Conservation (phyloP, 2,797 vertebrate genomes). For the Microcaecilia unicolor region DNA sequence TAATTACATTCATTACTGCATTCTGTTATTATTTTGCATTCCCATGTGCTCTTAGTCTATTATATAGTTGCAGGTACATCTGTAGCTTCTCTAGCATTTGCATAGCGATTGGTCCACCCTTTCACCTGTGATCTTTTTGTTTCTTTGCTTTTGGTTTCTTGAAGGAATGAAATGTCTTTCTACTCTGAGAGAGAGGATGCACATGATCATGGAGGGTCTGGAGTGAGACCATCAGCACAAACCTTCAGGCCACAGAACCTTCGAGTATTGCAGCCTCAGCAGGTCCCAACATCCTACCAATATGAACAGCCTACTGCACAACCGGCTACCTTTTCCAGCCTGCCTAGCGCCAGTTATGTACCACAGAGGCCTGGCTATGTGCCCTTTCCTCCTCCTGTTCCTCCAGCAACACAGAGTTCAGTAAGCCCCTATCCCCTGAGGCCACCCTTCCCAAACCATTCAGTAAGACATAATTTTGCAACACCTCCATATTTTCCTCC, state of each 20-base stretch:
- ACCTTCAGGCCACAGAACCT: slow-evolving; percentile 68
- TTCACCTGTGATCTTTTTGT: too few species aligned
- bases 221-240: slow-evolving; percentile 61
- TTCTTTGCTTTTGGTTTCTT: background rate
- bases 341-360: slow-evolving; percentile 61
- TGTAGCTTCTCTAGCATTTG: too few species aligned
- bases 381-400: slow-evolving; percentile 71
- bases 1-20: too few species aligned
- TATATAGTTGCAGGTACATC: too few species aligned
- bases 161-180: slow-evolving; percentile 74
- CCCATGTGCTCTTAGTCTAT: too few species aligned
- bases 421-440: slow-evolving; percentile 68
- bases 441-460: slow-evolving; percentile 69
- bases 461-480: slow-evolving; percentile 69
- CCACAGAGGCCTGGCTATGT: slow-evolving; percentile 77
- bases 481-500: slow-evolving; percentile 80
- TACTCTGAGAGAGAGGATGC: slow-evolving; percentile 73
- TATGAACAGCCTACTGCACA: slow-evolving; percentile 65
- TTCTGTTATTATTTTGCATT: too few species aligned
- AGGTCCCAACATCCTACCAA: slow-evolving; percentile 65
- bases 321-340: slow-evolving; percentile 56
- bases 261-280: slow-evolving; percentile 68
- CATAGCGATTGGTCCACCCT: too few species aligned
- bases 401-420: slow-evolving; percentile 54
- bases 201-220: slow-evolving; percentile 64